These are phyloP conservation scores for Prinia subflava DNA, from an alignment of 2,113 vertebrate genomes.

Conservation along the genomic window DNA sequence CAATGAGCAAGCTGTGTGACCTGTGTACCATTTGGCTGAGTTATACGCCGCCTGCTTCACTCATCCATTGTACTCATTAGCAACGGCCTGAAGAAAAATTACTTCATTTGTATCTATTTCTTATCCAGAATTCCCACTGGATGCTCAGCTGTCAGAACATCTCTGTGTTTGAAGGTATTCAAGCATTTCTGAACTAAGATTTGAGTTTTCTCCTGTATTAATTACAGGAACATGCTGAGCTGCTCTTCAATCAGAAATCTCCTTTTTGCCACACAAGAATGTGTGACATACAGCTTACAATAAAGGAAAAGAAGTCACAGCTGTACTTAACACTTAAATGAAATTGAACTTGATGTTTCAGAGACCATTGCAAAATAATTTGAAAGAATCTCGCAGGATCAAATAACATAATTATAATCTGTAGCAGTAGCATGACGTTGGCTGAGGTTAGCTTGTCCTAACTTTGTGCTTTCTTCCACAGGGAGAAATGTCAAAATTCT, in stretches of 20 bases:
- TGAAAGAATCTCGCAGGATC: not conserved
- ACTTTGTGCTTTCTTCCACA: not conserved
- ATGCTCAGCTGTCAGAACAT: conserved; percentile 28
- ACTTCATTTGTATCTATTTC: conserved; percentile 6
- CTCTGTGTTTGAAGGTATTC: not conserved
- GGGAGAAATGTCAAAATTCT: not conserved
- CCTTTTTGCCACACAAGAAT: not conserved
- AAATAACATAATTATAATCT: not conserved
- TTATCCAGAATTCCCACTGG: conserved; percentile 23
- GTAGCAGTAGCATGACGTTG: not conserved
- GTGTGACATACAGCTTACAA: not conserved
- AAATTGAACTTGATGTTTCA: not conserved
- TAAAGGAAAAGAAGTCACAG: not conserved
- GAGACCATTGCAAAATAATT: not conserved
- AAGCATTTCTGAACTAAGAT: conserved; percentile 7
- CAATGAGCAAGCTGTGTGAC: not conserved
- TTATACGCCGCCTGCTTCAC: not conserved
- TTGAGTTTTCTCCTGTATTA: conserved; percentile 22
- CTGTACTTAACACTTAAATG: not conserved
- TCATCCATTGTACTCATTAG: conserved; percentile 44
- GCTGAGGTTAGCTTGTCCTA: not conserved
- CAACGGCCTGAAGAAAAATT: conserved; percentile 1
- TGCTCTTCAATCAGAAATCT: conserved; percentile 8
- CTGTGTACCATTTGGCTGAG: not conserved
- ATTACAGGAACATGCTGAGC: conserved; percentile 27